Base-by-base conservation (phyloP, 2,888 invertebrate species). In the Apeira syringaria region DNA sequence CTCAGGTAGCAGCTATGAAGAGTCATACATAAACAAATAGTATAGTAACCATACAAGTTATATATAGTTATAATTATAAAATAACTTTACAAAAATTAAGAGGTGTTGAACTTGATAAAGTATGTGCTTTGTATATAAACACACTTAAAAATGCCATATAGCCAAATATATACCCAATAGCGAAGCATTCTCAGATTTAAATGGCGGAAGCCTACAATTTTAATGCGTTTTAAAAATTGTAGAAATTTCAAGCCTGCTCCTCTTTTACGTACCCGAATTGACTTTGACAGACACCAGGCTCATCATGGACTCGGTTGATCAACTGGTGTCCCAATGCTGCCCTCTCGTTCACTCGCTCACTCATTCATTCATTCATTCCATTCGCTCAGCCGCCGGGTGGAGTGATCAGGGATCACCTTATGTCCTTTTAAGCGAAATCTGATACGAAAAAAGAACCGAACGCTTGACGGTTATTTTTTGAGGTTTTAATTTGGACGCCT, bases 331-430 rank as follows among this genome's bases (percentile, higher is more conserved):
- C 80, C 80, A 70, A 48, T 56, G 59, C 63, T 73, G 62, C 68
- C 69, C 71, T 68, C 61, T 74, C 77, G 67, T 64, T 74, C 78
- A 74, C 64, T 74, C 77, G 70, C 65, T 79, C 72, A 64, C 52
- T 74, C 72, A 64, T 51, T 74, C 80, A 75, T 41, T 53, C 53
- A 50, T 37, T 78, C 80, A 73, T 68, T 57, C 60, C 68, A 63
- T 70, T 76, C 74, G 71, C 61, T 65, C 64, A 60, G 72, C 68
- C 74, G 79, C 74, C 82, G 80, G 75, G 72, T 77, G 80, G 83
- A 83, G 83, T 87, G 85, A 85, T 85, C 85, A 68, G 74, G 74
- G 81, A 82, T 85, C 82, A 75, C 76, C 74, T 80, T 82, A 74
- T 76, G 71, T 64, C 60, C 67, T 65, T 61, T 67, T 68, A 61